Percentiles rank a stretch among this genome's conserved stretches.
These are phyloP conservation scores for Platyrinchus mystaceus DNA, from an alignment of 2,797 vertebrate genomes.

Conservation along the genomic window DNA sequence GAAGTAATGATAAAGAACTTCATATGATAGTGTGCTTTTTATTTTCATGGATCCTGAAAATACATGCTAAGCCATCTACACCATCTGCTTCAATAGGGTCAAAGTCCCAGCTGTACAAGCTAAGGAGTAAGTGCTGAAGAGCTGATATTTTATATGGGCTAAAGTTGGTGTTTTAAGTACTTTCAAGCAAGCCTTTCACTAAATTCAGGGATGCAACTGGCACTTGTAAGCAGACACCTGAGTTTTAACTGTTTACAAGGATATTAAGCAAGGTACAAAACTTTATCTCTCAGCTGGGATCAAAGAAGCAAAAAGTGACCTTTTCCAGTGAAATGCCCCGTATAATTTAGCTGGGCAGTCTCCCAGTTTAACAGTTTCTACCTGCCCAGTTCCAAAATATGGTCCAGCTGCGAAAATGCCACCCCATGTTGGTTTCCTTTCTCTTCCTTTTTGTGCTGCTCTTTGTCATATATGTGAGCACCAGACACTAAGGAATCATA, in stretches of 20 bases:
- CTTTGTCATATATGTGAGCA: neutral
- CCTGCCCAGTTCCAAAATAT: neutral
- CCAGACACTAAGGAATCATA: neutral
- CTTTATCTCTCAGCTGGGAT: neutral
- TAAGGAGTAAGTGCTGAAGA: slow-evolving; percentile 10
- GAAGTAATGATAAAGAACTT: neutral
- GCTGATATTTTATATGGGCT: neutral
- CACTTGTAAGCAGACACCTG: neutral
- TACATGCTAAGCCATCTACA: neutral
- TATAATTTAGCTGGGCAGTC: neutral
- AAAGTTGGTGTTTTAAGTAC: neutral
- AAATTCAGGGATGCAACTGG: neutral
- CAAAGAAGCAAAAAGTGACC: neutral
- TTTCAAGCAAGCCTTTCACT: neutral
- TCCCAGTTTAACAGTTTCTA: neutral
- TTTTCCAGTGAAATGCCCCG: neutral
- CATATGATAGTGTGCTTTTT: neutral
- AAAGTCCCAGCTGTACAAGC: slow-evolving; percentile 40
- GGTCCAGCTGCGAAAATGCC: neutral
- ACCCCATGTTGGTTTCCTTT: neutral
- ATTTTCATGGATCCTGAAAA: slow-evolving; percentile 8
- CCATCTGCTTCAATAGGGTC: neutral
- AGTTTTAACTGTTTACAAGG: neutral
- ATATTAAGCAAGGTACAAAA: neutral
- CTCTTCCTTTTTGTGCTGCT: neutral